Evolutionary conservation across 23 tunicate species (phyloP).

Genomic region (Clavelina lepadiformis): DNA sequence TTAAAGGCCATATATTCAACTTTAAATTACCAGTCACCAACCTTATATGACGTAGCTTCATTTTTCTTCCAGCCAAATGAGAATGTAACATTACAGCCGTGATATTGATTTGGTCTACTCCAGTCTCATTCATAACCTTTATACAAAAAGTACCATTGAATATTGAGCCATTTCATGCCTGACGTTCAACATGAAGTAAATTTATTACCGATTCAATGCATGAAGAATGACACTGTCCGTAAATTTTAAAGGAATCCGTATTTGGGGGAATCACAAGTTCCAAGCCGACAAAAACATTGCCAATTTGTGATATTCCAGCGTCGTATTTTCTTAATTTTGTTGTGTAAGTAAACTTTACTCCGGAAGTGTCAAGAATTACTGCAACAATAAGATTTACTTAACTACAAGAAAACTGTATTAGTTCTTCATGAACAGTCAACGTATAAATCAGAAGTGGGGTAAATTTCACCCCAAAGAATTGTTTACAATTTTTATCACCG

Average conservation of each 20-base stretch:
- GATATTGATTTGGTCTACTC: conserved; percentile 17
- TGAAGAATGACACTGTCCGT: conserved; percentile 17
- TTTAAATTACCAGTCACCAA: neutral
- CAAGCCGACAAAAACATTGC: conserved; percentile 16
- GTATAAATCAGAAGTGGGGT: too few relatives aligned
- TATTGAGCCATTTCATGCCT: too few relatives aligned
- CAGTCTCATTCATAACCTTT: conserved; percentile 40
- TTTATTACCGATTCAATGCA: conserved; percentile 7
- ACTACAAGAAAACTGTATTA: too few relatives aligned
- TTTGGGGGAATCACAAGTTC: conserved; percentile 45
- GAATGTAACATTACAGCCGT: conserved; percentile 36
- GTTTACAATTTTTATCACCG: too few relatives aligned
- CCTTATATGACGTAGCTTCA: conserved; percentile 48
- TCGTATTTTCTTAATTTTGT: conserved; percentile 29
- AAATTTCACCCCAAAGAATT: too few relatives aligned
- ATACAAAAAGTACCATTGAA: too few relatives aligned
- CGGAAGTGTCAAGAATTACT: conserved; percentile 42
- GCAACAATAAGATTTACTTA: neutral
- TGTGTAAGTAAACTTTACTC: conserved; percentile 31
- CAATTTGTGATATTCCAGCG: conserved; percentile 19
- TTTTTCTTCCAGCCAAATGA: conserved; percentile 42
- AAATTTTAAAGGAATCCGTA: conserved; percentile 7
- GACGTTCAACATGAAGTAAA: too few relatives aligned
- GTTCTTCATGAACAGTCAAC: too few relatives aligned
- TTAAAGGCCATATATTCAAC: neutral